Evolutionary conservation across 2,797 vertebrate genomes (phyloP).

Genomic region (Amblyopsis hoosieri): DNA sequence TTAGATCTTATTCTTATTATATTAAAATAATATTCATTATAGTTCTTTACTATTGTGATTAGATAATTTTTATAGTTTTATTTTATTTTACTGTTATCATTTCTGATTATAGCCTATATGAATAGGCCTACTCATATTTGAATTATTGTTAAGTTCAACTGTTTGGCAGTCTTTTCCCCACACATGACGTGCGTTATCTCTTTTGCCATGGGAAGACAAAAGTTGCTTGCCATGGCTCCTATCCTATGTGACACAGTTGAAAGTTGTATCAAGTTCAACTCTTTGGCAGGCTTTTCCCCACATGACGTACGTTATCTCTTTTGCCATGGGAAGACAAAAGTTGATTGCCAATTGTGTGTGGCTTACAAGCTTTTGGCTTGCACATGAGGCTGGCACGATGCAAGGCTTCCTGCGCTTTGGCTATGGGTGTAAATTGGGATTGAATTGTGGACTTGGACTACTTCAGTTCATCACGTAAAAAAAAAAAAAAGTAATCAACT

Average conservation of each 20-base stretch:
- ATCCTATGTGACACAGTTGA: too few relatives aligned
- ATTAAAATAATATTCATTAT: too few relatives aligned
- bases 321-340: slow-evolving; percentile 14
- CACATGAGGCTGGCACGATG: slow-evolving; percentile 1
- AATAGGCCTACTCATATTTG: too few relatives aligned
- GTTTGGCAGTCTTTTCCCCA: neutral
- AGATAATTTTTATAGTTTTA: too few relatives aligned
- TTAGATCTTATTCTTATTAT: too few relatives aligned
- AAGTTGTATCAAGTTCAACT: too few relatives aligned
- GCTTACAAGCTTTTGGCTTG: slow-evolving; percentile 10
- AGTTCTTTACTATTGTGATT: too few relatives aligned
- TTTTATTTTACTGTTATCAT: too few relatives aligned
- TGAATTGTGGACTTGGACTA: neutral
- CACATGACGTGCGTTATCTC: slow-evolving; percentile 14
- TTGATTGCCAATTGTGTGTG: neutral
- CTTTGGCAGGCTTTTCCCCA: neutral
- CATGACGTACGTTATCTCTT: slow-evolving; percentile 12
- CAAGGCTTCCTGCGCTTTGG: slow-evolving; percentile 2
- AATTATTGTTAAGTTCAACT: too few relatives aligned
- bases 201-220: slow-evolving; percentile 17
- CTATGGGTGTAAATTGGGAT: neutral
- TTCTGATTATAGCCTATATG: too few relatives aligned
- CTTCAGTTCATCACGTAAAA: neutral
- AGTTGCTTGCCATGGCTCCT: too few relatives aligned
- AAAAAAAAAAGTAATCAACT: too few relatives aligned